Evolutionary conservation across 2,888 invertebrate species (phyloP).

Genomic region (Limenitis camilla): DNA sequence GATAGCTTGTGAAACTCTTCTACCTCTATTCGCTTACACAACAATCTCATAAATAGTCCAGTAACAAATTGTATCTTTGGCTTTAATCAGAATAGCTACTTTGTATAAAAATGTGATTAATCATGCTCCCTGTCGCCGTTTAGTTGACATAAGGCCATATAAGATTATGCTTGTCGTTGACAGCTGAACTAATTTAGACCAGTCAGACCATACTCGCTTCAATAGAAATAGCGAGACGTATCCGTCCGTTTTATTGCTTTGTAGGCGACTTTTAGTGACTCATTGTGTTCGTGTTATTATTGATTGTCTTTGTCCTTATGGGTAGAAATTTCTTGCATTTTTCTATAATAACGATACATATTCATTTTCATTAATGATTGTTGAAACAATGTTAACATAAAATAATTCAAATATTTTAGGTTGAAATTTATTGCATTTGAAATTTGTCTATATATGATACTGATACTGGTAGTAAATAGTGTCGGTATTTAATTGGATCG

Average conservation of each 20-base stretch:
- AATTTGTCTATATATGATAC: neutral
- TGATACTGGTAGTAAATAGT: neutral
- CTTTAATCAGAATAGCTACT: neutral
- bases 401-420: too few species aligned
- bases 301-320: constrained; percentile 10
- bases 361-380: neutral
- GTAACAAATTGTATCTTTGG: neutral
- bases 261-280: constrained; percentile 14
- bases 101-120: neutral
- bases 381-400: too few species aligned
- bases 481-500: constrained; percentile 8
- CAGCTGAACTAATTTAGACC: constrained; percentile 43
- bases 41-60: constrained; percentile 4
- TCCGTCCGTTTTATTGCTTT: constrained; percentile 33
- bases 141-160: constrained; percentile 23
- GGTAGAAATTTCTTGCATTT: constrained; percentile 5
- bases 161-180: constrained; percentile 38
- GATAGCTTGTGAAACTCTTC: neutral
- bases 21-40: neutral
- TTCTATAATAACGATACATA: neutral
- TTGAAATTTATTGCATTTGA: too few species aligned
- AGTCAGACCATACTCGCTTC: constrained; percentile 36
- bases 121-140: neutral
- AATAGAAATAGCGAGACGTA: constrained; percentile 35
- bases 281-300: constrained; percentile 19